Percentiles rank a stretch among this genome's conserved stretches.
phyloP scores from a whole-genome alignment of 2,888 invertebrate species.

The Pristionchus mayeri region DNA sequence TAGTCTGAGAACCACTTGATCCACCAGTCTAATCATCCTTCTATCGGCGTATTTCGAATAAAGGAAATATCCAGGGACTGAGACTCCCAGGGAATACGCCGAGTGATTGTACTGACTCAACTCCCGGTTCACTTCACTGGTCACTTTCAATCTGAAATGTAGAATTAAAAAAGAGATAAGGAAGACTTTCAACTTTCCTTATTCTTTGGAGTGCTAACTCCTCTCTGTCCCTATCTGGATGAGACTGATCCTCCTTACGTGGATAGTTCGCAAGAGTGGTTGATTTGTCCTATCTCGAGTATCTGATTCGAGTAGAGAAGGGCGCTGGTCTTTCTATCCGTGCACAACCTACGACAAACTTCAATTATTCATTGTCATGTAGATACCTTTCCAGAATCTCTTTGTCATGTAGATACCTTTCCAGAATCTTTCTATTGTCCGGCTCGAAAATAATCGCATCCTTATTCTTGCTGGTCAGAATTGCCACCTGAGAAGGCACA shows the following conservation, averaged over 20 bases:
- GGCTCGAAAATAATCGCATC: conserved; percentile 16
- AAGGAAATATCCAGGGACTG: conserved; percentile 6
- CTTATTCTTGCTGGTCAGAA: background rate
- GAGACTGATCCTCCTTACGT: background rate
- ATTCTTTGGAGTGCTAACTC: no score
- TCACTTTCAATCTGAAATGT: background rate
- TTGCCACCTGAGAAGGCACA: background rate
- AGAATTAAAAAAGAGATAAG: background rate
- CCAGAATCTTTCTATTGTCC: conserved; percentile 5
- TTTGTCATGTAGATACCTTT: background rate
- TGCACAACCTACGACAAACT: background rate
- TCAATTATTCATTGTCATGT: background rate
- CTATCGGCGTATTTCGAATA: conserved; percentile 22
- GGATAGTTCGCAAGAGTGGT: background rate
- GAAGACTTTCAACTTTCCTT: no score
- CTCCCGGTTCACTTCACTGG: conserved; percentile 7
- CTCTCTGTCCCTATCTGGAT: no score
- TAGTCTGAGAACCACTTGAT: conserved; percentile 1
- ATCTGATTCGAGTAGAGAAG: conserved; percentile 29
- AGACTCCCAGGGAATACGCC: background rate
- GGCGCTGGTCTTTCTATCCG: background rate
- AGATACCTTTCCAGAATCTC: background rate
- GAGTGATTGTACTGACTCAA: background rate
- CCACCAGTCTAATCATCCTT: background rate
- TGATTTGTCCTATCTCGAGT: conserved; percentile 11